Base-by-base conservation (phyloP, 92 coral and sea anemone species). In the Micromussa lordhowensis region DNA sequence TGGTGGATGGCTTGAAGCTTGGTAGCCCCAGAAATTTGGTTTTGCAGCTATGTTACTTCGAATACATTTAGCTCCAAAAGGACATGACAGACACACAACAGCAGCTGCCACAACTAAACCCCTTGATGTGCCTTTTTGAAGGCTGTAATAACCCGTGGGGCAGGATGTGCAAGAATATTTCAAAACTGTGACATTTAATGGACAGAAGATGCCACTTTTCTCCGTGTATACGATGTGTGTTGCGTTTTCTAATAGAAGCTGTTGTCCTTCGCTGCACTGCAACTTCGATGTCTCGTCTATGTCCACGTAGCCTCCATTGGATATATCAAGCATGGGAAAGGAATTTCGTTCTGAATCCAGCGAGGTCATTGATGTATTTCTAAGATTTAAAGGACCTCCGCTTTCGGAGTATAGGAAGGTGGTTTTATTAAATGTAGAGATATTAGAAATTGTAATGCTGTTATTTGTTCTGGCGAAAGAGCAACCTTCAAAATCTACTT, bases 21-120 rank as follows among this genome's bases (percentile, higher is more conserved):
- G 14, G 44, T 81, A 90, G 53, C 97, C 97, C 95, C 95, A 94
- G 90, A 94, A 94, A 32, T 91, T 87, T 13, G 87, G 92, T 83
- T 88, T 92, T 22, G 95, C 94, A 24, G 82, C 89, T 57, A 94
- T 86, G 75, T 94, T 94, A 24, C 32, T 78, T 53, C 75, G 40
- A 28, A 88, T 22, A 34, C 97, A 94, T 5, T 30, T 77, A 0
- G 92, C 92, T 26, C 97, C 97, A 75, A 78, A 94, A 2, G 97
- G 97, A 57, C 97, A 94, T 7, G 78, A 89, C 16, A 69, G 72
- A 66, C 97, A 94, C 3, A 34, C 16, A n/a, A 89, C 63, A 11
- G 68, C 55, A 3, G 77, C 15, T 15, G 26, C 26, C 0, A 78
- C 61, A 40, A 12, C 21, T 54, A 91, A 44, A 55, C 97, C 97